Evolutionary conservation across 2,797 vertebrate species (phyloP), one percentile per base, ranked within the genome.

Genomic region (Pygocentrus nattereri): DNA sequence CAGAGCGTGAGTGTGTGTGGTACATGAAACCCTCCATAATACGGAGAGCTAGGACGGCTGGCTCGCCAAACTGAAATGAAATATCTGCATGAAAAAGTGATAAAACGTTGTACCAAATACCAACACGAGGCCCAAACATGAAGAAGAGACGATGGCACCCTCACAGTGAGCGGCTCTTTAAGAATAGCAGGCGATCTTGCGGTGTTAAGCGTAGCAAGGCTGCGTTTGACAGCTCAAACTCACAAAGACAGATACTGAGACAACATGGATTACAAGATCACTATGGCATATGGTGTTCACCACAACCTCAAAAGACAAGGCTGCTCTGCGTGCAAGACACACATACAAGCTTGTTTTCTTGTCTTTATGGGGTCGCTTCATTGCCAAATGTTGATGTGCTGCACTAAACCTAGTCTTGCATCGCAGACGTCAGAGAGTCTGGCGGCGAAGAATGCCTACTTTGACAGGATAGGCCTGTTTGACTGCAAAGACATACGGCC

Each of bases 11-110:
- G 16, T 6, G 54, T 21, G 69, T 78, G 76, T 25, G 49, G 16
- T 56, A 21, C 30, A 56, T 10, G 21, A 49, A 23, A 16, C 67
- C 41, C 16, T 67, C n/a, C 13, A 16, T 12, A 59, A 44, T 1
- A 1, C 41, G 12, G 41, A 10, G 11, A 27, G n/a, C 21, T 0
- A 0, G 64, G 18, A 44, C 3, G 19, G 34, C 52, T 7, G 31
- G 16, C 31, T 67, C 18, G 1, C 34, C 18, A 3, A 31, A 21
- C 1, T 19, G 25, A 15, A 49, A 41, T 10, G 13, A 58, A 8
- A 64, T 72, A 68, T 81, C 27, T 50, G 74, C 69, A 81, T n/a
- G 13, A 71, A 83, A 80, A 62, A 49, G 16, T 34, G 11, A 64
- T 38, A 19, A 38, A 18, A 19, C 44, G 5, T 5, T 21, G 7